Percentiles rank a stretch among this genome's conserved stretches.
Conservation (phyloP, 2,113 vertebrate genomes). For the Scomber colias region DNA sequence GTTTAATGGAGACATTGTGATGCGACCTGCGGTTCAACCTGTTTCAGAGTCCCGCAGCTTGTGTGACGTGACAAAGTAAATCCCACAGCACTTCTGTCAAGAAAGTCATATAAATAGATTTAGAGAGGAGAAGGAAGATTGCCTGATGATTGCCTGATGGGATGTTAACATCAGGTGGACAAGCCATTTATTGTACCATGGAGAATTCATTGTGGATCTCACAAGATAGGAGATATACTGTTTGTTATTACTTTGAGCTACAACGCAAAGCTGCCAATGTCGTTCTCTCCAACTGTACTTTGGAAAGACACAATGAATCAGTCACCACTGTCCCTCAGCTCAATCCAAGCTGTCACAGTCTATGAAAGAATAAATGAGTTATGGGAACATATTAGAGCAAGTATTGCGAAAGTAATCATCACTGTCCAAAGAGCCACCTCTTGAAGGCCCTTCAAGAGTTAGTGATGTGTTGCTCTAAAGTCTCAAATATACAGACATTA, state of each 20-base stretch:
- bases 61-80: constrained; percentile 65
- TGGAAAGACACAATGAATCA: constrained; percentile 69
- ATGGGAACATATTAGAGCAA: constrained; percentile 61
- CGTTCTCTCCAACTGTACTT: constrained; percentile 67
- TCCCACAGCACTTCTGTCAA: constrained; percentile 50
- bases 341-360: constrained; percentile 66
- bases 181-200: constrained; percentile 59
- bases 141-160: constrained; percentile 68
- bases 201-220: constrained; percentile 67
- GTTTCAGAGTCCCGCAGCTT: constrained; percentile 43
- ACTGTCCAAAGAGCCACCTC: constrained; percentile 43
- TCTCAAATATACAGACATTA: constrained; percentile 43
- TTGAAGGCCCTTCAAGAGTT: constrained; percentile 20
- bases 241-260: constrained; percentile 66
- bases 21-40: constrained; percentile 28
- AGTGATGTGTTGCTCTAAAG: constrained; percentile 40
- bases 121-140: constrained; percentile 51
- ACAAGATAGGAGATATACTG: constrained; percentile 47
- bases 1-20: constrained; percentile 50
- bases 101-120: constrained; percentile 65
- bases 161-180: constrained; percentile 72
- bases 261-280: constrained; percentile 67
- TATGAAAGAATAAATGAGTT: constrained; percentile 70
- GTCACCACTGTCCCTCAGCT: constrained; percentile 69
- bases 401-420: constrained; percentile 66